These are phyloP conservation scores for Acanthurus tractus DNA, from an alignment of 2,797 vertebrate species.

Conservation along the genomic window DNA sequence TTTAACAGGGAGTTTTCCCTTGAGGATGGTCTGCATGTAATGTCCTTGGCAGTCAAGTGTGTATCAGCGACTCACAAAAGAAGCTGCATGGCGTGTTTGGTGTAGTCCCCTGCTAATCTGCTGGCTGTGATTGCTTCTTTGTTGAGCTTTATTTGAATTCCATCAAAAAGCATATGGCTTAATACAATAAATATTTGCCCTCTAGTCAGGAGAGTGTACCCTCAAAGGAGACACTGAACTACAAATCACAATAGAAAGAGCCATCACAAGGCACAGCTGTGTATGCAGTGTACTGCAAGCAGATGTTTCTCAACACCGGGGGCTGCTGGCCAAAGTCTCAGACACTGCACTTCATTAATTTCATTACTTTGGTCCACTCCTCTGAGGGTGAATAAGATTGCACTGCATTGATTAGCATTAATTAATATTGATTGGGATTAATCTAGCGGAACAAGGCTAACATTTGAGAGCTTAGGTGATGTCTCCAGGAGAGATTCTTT, in stretches of 20 bases:
- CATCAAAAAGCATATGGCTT: conserved; percentile 40
- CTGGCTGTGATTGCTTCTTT: conserved; percentile 31
- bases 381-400: conserved; percentile 57
- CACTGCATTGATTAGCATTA: conserved; percentile 77
- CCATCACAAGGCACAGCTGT: conserved; percentile 38
- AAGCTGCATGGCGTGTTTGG: conserved; percentile 13
- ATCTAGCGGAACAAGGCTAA: conserved; percentile 68
- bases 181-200: conserved; percentile 55
- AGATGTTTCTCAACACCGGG: conserved; percentile 47
- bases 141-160: conserved; percentile 54
- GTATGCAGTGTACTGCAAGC: conserved; percentile 24
- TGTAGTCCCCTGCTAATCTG: conserved; percentile 49
- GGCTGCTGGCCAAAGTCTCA: conserved; percentile 44
- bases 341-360: conserved; percentile 73
- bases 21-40: conserved; percentile 34
- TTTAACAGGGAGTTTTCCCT: conserved; percentile 42
- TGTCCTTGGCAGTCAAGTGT: conserved; percentile 53
- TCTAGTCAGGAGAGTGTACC: conserved; percentile 29
- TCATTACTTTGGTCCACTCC: conserved; percentile 68
- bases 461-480: conserved; percentile 51
- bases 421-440: conserved; percentile 83
- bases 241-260: conserved; percentile 53
- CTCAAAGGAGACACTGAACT: conserved; percentile 30
- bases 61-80: conserved; percentile 29
- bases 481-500: conserved; percentile 42